These are phyloP conservation scores for Trinectes maculatus DNA, from an alignment of 2,113 vertebrate species.

Conservation along the genomic window DNA sequence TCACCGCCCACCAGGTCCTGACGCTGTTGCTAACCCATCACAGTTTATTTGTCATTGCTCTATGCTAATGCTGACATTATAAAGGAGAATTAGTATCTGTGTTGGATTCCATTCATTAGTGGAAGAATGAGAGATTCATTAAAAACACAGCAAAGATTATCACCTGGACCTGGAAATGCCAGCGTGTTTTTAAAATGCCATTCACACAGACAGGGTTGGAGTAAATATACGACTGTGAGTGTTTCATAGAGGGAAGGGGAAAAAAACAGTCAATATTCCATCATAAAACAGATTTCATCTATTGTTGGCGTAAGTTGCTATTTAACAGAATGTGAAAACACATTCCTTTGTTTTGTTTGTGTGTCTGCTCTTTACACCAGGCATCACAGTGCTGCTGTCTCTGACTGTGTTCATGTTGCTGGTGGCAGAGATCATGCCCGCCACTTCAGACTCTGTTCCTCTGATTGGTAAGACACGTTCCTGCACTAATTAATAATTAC, in stretches of 20 bases:
- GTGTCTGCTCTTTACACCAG: constrained; percentile 63
- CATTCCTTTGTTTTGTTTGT: background rate
- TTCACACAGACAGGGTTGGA: constrained; percentile 19
- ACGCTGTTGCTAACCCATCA: constrained; percentile 4
- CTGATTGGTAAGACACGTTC: constrained; percentile 85
- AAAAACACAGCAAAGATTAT: constrained; percentile 35
- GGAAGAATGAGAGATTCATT: constrained; percentile 28
- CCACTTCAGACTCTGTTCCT: constrained; percentile 92
- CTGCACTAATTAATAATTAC: background rate
- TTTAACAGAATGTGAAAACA: constrained; percentile 25
- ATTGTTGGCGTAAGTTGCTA: constrained; percentile 5
- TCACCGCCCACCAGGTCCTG: constrained; percentile 5
- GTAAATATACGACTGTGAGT: constrained; percentile 32
- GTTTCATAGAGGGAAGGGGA: background rate
- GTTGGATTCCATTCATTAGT: constrained; percentile 29
- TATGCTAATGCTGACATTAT: constrained; percentile 65
- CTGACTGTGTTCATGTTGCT: constrained; percentile 93
- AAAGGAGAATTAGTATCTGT: constrained; percentile 34
- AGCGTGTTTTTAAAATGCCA: constrained; percentile 42
- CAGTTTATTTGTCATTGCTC: constrained; percentile 31
- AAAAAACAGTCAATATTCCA: constrained; percentile 10
- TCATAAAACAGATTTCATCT: constrained; percentile 29
- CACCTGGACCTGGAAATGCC: constrained; percentile 46
- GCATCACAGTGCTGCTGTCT: constrained; percentile 92
- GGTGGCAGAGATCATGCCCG: constrained; percentile 94